Evolutionary conservation across 2,888 invertebrate genomes (phyloP), one percentile per base, ranked within the genome.

Genomic region (Drosophila leonis): DNA sequence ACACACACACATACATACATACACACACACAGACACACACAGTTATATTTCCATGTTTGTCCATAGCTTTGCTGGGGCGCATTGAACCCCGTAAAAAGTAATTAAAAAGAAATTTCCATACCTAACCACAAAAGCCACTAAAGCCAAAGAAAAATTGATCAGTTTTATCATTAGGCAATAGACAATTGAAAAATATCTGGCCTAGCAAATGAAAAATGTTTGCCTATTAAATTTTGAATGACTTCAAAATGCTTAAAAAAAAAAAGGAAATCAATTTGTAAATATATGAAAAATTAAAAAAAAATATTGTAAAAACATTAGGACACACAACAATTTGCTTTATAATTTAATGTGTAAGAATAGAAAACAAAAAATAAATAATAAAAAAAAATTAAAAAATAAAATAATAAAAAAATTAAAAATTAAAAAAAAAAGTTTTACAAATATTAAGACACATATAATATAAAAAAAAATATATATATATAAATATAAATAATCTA

Each of bases 61-160:
- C 13, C 41, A 12, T 20, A 27, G 24, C 15, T 42, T 35, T 27
- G 13, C 35, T 31, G 12, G 31, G 46, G 83, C 56, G 57, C 75
- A 72, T 65, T 80, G 83, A 88, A 86, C 86, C 48, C 63, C n/a
- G 31, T 54, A 33, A 24, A 71, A 88, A 83, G 73, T 83, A 88
- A 88, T 88, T 84, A 83, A 67, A 67, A 67, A 65, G 51, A 67
- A 66, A 71, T 74, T 62, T 63, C 27, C 33, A 44, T 63, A 64
- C 41, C 44, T 49, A 46, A 65, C 71, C 78, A 54, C 75, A 81
- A 66, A 64, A 69, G 46, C 71, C 79, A 29, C 65, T 76, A 67
- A 63, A 55, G 31, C 41, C 60, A 76, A 84, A 68, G 69, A 73
- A 71, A 69, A 35, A 27, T 13, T 27, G 59, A 72, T 64, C 61